Conservation (phyloP, 1,140 invertebrate genomes). For the Drosophila gunungcola region DNA sequence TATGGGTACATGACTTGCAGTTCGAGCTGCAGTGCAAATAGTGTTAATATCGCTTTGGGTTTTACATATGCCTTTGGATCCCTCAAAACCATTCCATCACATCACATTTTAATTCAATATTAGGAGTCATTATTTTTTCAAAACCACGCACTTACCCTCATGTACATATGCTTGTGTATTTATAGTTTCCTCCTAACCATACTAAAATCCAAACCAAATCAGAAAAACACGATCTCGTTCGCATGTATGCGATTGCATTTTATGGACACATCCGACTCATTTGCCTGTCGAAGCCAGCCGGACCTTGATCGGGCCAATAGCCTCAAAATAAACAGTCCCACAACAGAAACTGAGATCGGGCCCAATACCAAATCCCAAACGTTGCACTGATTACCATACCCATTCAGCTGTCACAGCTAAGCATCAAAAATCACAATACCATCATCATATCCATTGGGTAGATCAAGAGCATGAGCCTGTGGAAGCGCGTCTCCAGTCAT, state of each 20-base stretch:
- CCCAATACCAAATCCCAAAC: not conserved
- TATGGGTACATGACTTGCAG: not conserved
- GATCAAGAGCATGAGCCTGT: conserved; percentile 75
- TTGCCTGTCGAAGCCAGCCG: conserved; percentile 63
- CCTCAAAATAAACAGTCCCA: conserved; percentile 16
- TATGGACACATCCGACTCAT: conserved; percentile 68
- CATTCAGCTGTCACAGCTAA: conserved; percentile 46
- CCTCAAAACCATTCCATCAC: conserved; percentile 7
- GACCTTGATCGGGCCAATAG: conserved; percentile 59
- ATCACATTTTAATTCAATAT: conserved; percentile 7
- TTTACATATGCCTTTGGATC: not conserved
- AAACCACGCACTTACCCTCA: conserved; percentile 35
- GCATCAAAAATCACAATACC: conserved; percentile 31
- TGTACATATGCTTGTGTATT: conserved; percentile 49
- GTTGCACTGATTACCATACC: conserved; percentile 29
- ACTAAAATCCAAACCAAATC: conserved; percentile 36
- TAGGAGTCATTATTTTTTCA: conserved; percentile 1
- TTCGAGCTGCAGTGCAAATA: not conserved
- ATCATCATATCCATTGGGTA: conserved; percentile 40
- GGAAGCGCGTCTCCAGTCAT: conserved; percentile 79
- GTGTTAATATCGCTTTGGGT: not conserved
- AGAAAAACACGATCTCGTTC: conserved; percentile 20
- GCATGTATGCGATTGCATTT: conserved; percentile 55
- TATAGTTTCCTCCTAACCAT: conserved; percentile 47
- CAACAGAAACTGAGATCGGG: conserved; percentile 17